These are phyloP conservation scores for Bursaphelenchus mucronatus DNA, from an alignment of 1,140 invertebrate species.

Conservation along the genomic window DNA sequence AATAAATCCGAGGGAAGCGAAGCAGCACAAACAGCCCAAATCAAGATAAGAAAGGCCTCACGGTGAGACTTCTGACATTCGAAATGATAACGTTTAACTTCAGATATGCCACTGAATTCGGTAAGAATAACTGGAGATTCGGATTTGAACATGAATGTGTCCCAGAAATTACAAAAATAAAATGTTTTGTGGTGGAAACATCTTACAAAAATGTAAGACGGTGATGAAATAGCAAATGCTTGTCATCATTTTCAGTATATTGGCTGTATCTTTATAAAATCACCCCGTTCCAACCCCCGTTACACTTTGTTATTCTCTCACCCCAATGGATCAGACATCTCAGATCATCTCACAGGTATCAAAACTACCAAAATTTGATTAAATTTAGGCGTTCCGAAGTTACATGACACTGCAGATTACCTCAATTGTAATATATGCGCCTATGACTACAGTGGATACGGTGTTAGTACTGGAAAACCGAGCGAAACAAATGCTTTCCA, in stretches of 20 bases:
- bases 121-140: conserved; percentile 17
- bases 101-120: conserved; percentile 14
- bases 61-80: neutral
- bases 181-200: conserved; percentile 18
- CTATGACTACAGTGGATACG: conserved; percentile 27
- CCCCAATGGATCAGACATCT: conserved; percentile 20
- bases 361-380: neutral
- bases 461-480: conserved; percentile 14
- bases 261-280: conserved; percentile 18
- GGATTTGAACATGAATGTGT: conserved; percentile 21
- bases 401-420: conserved; percentile 23
- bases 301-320: conserved; percentile 24
- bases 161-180: conserved; percentile 9
- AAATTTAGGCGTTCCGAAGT: conserved; percentile 10
- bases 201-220: conserved; percentile 10
- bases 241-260: conserved; percentile 7
- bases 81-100: neutral
- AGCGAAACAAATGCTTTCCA: conserved; percentile 16
- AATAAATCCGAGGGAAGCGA: conserved; percentile 16
- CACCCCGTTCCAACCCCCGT: conserved; percentile 11
- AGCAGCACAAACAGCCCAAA: conserved; percentile 10
- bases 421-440: conserved; percentile 27
- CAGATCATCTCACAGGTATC: conserved; percentile 10
- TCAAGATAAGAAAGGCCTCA: conserved; percentile 7
- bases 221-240: neutral